A percentile compares a stretch with the other conserved stretches of the same genome.
Conservation (phyloP, 30 jellyfish, hydroid and myxozoan species). For the Haliclystus octoradiatus region DNA sequence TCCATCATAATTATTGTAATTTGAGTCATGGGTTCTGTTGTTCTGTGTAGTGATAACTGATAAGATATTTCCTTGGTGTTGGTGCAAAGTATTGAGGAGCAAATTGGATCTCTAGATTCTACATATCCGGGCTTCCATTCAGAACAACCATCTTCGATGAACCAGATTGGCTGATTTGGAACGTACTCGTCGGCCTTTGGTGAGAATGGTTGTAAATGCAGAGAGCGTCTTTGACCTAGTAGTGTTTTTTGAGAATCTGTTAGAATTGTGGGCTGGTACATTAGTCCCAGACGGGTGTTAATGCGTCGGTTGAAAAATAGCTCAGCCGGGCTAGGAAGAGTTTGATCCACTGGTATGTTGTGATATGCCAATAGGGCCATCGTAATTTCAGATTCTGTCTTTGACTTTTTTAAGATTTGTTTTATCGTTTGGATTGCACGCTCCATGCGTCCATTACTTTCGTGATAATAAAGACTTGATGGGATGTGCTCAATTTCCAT, state of each 20-base stretch:
- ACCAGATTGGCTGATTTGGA: neutral
- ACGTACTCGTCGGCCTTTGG: neutral
- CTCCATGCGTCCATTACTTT: constrained; percentile 7
- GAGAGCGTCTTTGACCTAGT: neutral
- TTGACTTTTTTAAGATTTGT: constrained; percentile 4
- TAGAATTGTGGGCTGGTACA: neutral
- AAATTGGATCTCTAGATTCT: neutral
- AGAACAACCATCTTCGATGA: neutral
- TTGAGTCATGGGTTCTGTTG: too few relatives aligned
- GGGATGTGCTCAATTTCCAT: constrained; percentile 9
- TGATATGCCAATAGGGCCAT: constrained; percentile 10
- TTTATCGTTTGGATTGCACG: constrained; percentile 10
- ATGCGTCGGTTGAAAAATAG: constrained; percentile 1
- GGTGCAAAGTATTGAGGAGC: too few relatives aligned
- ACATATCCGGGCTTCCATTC: neutral
- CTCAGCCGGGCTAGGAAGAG: constrained; percentile 6
- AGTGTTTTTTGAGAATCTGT: constrained; percentile 3
- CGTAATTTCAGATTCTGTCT: neutral
- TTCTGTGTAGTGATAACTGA: too few relatives aligned
- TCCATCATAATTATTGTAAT: too few relatives aligned
- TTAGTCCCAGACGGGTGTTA: constrained; percentile 1
- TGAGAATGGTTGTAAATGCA: neutral
- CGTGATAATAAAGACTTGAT: constrained; percentile 16
- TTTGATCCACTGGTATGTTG: neutral
- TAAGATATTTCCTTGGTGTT: too few relatives aligned